A percentile compares a stretch with the other conserved stretches of the same genome.
These are phyloP conservation scores for Carterocephalus palaemon DNA, from an alignment of 2,888 invertebrate species.

Conservation along the genomic window DNA sequence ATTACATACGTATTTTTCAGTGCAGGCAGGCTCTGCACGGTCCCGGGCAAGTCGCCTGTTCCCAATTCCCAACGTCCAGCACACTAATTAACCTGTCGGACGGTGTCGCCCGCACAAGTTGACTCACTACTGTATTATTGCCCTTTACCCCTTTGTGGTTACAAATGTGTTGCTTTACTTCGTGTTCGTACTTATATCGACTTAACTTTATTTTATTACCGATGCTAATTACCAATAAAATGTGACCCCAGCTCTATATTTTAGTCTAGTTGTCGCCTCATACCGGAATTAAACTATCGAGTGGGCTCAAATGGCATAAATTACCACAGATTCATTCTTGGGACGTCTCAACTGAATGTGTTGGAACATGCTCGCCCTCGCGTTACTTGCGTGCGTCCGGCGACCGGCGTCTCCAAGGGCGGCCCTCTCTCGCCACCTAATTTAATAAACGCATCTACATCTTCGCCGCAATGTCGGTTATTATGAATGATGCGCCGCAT, in stretches of 20 bases:
- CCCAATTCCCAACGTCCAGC: constrained; percentile 4
- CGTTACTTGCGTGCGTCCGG: too few species aligned
- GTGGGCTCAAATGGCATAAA: background rate
- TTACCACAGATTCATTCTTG: constrained; percentile 15
- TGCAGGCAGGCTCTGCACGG: too few species aligned
- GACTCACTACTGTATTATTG: constrained; percentile 10
- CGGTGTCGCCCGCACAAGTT: constrained; percentile 1
- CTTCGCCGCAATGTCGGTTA: constrained; percentile 12
- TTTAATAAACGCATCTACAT: constrained; percentile 12
- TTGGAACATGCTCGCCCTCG: too few species aligned
- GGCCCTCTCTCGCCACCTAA: constrained; percentile 15
- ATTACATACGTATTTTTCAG: too few species aligned
- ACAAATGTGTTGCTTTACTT: too few species aligned
- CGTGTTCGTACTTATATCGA: too few species aligned
- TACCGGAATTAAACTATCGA: background rate
- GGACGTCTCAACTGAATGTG: too few species aligned
- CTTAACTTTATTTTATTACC: too few species aligned
- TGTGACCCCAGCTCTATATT: too few species aligned
- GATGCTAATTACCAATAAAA: too few species aligned
- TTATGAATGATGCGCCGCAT: background rate
- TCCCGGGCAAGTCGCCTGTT: too few species aligned
- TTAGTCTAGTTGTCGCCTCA: too few species aligned
- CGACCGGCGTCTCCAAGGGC: constrained; percentile 19
- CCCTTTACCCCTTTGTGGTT: constrained; percentile 8
- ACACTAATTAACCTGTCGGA: constrained; percentile 6